Evolutionary conservation across 2,113 vertebrate species (phyloP).

Genomic region (Phrynosoma blainvillii): DNA sequence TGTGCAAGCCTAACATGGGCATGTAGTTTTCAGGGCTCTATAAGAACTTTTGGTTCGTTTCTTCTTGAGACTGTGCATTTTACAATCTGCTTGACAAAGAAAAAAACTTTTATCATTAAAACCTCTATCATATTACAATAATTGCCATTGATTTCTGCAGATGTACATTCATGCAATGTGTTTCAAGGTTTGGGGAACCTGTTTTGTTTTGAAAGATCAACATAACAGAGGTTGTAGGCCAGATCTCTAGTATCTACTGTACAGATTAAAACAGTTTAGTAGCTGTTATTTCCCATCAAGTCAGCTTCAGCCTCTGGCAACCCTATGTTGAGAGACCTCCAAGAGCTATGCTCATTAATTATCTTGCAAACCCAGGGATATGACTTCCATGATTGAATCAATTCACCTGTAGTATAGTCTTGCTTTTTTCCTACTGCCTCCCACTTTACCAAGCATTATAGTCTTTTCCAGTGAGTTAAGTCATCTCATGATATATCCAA

Average conservation of each 20-base stretch:
- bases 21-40: neutral
- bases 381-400: no score
- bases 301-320: no score
- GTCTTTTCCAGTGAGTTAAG: no score
- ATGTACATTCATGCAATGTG: neutral
- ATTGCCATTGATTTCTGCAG: neutral
- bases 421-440: no score
- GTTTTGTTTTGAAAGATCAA: neutral
- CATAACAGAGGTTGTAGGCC: neutral
- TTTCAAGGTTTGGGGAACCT: neutral
- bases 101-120: neutral
- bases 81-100: conserved; percentile 17
- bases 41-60: neutral
- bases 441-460: no score
- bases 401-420: no score
- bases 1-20: neutral
- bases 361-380: no score
- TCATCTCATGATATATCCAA: no score
- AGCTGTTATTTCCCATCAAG: no score
- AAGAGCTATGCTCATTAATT: no score
- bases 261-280: neutral
- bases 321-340: no score
- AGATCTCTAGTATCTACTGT: neutral
- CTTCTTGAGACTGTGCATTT: neutral
- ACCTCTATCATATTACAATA: neutral